Conservation (phyloP, 2,888 invertebrate species). For the Drepana falcataria region DNA sequence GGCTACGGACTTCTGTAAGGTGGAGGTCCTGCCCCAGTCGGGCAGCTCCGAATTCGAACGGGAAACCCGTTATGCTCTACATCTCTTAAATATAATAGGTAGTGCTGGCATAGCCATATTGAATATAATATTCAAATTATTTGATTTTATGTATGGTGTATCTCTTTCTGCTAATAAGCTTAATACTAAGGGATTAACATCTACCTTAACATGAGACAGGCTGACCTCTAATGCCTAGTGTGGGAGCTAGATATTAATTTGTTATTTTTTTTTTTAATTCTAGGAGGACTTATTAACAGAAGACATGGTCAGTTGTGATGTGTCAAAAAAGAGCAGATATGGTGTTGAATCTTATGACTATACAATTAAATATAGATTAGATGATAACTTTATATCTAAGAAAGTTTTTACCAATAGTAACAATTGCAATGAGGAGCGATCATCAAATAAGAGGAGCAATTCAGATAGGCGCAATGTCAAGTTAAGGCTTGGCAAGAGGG, state of each 20-base stretch:
- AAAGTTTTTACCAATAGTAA: slow-evolving; percentile 49
- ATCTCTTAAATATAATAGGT: no score
- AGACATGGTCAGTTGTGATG: slow-evolving; percentile 87
- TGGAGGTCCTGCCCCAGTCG: no score
- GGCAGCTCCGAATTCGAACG: no score
- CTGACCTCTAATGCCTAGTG: no score
- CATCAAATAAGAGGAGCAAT: slow-evolving; percentile 78
- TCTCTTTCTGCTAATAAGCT: no score
- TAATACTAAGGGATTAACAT: no score
- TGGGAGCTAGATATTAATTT: background rate
- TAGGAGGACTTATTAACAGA: slow-evolving; percentile 90
- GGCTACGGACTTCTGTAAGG: no score
- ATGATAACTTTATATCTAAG: slow-evolving; percentile 65
- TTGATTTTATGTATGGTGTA: no score
- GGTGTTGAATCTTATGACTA: slow-evolving; percentile 89
- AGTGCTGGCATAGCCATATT: no score
- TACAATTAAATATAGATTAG: slow-evolving; percentile 80
- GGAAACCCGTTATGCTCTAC: no score
- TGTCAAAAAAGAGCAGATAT: slow-evolving; percentile 82
- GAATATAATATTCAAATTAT: no score
- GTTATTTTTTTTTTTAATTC: slow-evolving; percentile 23
- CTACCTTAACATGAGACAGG: no score
- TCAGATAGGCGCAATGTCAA: slow-evolving; percentile 79
- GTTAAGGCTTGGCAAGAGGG: slow-evolving; percentile 75
- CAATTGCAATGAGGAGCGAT: slow-evolving; percentile 28